phyloP scores from a whole-genome alignment of 2,888 invertebrate genomes.

The Iselma pallidipennis region DNA sequence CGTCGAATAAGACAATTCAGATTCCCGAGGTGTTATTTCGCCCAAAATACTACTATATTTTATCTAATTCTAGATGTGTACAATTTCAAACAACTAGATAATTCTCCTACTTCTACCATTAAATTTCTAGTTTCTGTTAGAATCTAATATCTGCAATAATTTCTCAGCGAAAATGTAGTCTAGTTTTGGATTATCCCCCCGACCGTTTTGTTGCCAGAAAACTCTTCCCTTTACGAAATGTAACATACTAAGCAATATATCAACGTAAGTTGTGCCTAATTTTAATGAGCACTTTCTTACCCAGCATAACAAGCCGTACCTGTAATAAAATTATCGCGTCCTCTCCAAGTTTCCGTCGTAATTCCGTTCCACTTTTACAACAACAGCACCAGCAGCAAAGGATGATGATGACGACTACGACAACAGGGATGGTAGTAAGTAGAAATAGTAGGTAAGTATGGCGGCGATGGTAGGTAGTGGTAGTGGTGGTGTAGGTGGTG shows the following conservation, averaged over 20 bases:
- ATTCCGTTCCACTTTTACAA: constrained; percentile 39
- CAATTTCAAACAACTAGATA: constrained; percentile 22
- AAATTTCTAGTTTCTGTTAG: too few species aligned
- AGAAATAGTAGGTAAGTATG: not conserved
- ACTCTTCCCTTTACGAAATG: not conserved
- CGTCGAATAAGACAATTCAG: constrained; percentile 32
- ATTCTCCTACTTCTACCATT: not conserved
- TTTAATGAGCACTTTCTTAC: constrained; percentile 36
- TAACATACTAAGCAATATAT: constrained; percentile 11
- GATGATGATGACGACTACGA: not conserved
- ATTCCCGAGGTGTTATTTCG: constrained; percentile 32
- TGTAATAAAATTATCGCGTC: constrained; percentile 44
- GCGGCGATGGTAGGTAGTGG: too few species aligned
- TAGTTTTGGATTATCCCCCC: not conserved
- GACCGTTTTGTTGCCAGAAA: not conserved
- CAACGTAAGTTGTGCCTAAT: constrained; percentile 31
- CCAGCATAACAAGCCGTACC: constrained; percentile 37
- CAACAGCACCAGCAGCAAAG: constrained; percentile 20
- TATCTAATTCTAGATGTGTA: constrained; percentile 41
- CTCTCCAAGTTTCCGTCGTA: constrained; percentile 35
- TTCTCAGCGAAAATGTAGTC: not conserved
- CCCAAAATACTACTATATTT: constrained; percentile 34
- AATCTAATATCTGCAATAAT: not conserved
- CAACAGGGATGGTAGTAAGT: not conserved
- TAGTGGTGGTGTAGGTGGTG: not conserved